phyloP scores from a whole-genome alignment of 2,888 invertebrate genomes.

The Meteorus colon region DNA sequence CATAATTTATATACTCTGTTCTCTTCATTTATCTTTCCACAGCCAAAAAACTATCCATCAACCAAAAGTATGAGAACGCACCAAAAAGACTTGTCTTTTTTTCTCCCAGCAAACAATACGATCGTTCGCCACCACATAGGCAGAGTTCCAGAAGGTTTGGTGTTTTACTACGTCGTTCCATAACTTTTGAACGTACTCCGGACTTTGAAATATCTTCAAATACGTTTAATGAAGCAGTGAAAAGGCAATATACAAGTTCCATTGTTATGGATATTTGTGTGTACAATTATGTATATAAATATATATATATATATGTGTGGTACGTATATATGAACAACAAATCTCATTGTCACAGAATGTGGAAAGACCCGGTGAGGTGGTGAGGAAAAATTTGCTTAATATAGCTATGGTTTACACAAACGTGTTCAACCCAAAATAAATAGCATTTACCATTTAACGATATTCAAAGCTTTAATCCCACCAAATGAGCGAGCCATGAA shows the following conservation, averaged over 20 bases:
- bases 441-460: constrained; percentile 1
- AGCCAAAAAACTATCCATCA: not conserved
- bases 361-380: not conserved
- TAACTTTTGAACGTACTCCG: constrained; percentile 39
- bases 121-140: constrained; percentile 47
- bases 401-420: constrained; percentile 4
- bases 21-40: not conserved
- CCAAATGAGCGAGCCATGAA: constrained; percentile 1
- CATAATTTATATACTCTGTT: not conserved
- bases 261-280: too few relatives aligned
- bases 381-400: not conserved
- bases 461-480: constrained; percentile 26
- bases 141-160: constrained; percentile 50
- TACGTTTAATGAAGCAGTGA: not conserved
- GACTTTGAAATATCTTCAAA: constrained; percentile 33
- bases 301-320: too few relatives aligned
- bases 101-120: not conserved
- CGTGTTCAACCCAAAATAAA: not conserved
- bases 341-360: not conserved
- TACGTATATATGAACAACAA: not conserved
- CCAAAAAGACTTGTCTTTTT: not conserved
- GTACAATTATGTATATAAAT: too few relatives aligned
- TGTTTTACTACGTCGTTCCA: constrained; percentile 50
- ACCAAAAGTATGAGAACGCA: not conserved
- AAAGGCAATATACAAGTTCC: not conserved